These are phyloP conservation scores for Macrosoma leucophasiata DNA, from an alignment of 2,888 invertebrate genomes.

Conservation along the genomic window DNA sequence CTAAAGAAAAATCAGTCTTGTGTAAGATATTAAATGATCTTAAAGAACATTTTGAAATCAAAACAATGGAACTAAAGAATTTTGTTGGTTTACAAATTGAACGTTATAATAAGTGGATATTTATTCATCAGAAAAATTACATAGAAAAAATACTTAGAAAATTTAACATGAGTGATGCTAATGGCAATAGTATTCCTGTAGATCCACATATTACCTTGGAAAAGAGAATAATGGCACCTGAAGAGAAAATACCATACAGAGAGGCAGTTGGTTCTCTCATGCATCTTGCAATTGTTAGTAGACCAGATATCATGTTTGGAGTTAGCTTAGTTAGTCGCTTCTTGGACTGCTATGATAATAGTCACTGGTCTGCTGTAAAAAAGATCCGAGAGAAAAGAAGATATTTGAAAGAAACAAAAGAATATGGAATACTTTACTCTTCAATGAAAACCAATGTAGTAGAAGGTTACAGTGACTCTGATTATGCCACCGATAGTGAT, in stretches of 20 bases:
- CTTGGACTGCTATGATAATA: conserved; percentile 13
- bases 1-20: too few relatives aligned
- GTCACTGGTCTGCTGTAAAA: conserved; percentile 20
- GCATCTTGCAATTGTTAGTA: conserved; percentile 19
- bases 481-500: conserved; percentile 10
- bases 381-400: conserved; percentile 17
- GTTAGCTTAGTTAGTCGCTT: conserved; percentile 21
- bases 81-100: conserved; percentile 16
- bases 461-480: conserved; percentile 15
- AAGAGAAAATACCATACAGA: conserved; percentile 18
- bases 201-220: conserved; percentile 7
- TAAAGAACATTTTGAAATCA: conserved; percentile 7
- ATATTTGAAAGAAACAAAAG: conserved; percentile 17
- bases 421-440: conserved; percentile 13
- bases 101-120: conserved; percentile 7
- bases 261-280: conserved; percentile 23
- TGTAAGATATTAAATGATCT: too few relatives aligned
- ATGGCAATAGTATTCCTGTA: conserved; percentile 15
- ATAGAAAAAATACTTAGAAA: conserved; percentile 22
- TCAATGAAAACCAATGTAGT: too few relatives aligned
- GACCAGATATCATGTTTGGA: conserved; percentile 22
- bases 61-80: neutral
- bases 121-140: conserved; percentile 21
- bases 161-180: conserved; percentile 26
- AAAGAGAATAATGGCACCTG: too few relatives aligned